A percentile compares a stretch with the other conserved stretches of the same genome.
phyloP scores from a whole-genome alignment of 2,888 invertebrate species.

The Drosophila peninsularis region DNA sequence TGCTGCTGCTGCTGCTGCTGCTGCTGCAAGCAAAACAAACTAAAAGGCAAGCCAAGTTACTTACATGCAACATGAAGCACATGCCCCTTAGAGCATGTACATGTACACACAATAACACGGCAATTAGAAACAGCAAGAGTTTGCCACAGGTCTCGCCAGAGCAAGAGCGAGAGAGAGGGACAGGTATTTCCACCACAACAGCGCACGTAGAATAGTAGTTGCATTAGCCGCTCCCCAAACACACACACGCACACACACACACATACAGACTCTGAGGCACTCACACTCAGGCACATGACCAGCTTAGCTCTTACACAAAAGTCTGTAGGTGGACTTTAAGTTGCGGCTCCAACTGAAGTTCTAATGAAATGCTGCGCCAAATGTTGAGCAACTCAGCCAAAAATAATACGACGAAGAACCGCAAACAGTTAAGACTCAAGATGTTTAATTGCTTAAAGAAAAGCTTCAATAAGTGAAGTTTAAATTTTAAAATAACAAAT shows the following conservation, averaged over 20 bases:
- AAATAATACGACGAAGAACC: background rate
- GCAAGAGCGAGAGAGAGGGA: background rate
- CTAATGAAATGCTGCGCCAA: slow-evolving; percentile 29
- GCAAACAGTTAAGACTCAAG: background rate
- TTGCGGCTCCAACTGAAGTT: slow-evolving; percentile 35
- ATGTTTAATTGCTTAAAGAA: background rate
- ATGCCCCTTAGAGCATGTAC: slow-evolving; percentile 23
- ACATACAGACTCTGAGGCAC: slow-evolving; percentile 17
- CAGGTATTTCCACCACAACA: slow-evolving; percentile 7
- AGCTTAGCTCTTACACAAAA: slow-evolving; percentile 26
- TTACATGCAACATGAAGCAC: slow-evolving; percentile 62
- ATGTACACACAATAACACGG: slow-evolving; percentile 38
- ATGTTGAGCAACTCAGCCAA: slow-evolving; percentile 10
- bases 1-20: background rate
- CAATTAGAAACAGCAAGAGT: slow-evolving; percentile 67
- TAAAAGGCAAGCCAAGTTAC: slow-evolving; percentile 18
- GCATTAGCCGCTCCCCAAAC: slow-evolving; percentile 33
- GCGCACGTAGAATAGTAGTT: slow-evolving; percentile 61
- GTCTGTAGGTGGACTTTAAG: slow-evolving; percentile 38
- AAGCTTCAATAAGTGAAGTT: background rate
- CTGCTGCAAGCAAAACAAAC: slow-evolving; percentile 24
- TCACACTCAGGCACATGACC: slow-evolving; percentile 11
- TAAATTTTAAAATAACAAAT: background rate
- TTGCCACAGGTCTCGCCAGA: slow-evolving; percentile 44
- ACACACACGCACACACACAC: slow-evolving; percentile 18